A percentile compares a stretch with the other conserved stretches of the same genome.
These are phyloP conservation scores for Drosophila acutilabella DNA, from an alignment of 2,888 invertebrate genomes.

Conservation along the genomic window DNA sequence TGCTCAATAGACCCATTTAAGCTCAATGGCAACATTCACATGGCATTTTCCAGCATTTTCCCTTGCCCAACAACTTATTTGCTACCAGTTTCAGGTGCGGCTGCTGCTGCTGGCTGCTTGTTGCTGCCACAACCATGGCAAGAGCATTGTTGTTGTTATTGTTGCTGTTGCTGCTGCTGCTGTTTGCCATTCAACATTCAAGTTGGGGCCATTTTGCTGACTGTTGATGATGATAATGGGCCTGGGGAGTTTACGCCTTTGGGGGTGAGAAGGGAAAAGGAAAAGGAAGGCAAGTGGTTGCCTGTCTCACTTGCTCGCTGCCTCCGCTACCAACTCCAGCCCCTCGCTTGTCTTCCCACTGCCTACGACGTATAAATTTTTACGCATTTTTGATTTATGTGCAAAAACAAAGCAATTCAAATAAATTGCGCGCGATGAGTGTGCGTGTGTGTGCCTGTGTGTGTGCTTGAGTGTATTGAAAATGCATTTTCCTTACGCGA, in stretches of 20 bases:
- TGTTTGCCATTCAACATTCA: constrained; percentile 54
- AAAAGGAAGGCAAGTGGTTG: constrained; percentile 15
- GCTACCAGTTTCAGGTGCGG: constrained; percentile 69
- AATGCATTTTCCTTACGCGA: constrained; percentile 62
- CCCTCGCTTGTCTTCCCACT: constrained; percentile 26
- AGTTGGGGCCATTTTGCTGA: constrained; percentile 76
- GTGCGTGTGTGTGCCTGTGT: neutral
- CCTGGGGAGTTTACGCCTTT: constrained; percentile 54
- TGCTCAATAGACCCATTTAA: constrained; percentile 40
- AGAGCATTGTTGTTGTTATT: constrained; percentile 22
- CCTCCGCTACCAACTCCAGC: neutral
- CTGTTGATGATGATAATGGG: constrained; percentile 79
- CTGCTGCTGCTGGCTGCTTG: constrained; percentile 64
- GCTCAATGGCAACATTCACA: constrained; percentile 38
- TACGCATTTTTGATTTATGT: constrained; percentile 81
- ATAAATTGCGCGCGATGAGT: constrained; percentile 63
- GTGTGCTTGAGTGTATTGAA: constrained; percentile 60
- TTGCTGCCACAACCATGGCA: constrained; percentile 47
- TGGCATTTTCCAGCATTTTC: constrained; percentile 3
- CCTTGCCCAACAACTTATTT: constrained; percentile 34
- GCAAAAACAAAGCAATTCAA: constrained; percentile 46
- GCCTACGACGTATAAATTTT: constrained; percentile 66
- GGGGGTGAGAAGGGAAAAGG: neutral
- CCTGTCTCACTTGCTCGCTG: constrained; percentile 4
- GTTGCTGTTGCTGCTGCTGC: constrained; percentile 35